Evolutionary conservation across 2,797 vertebrate genomes (phyloP).

Genomic region (Oophaga sylvatica): DNA sequence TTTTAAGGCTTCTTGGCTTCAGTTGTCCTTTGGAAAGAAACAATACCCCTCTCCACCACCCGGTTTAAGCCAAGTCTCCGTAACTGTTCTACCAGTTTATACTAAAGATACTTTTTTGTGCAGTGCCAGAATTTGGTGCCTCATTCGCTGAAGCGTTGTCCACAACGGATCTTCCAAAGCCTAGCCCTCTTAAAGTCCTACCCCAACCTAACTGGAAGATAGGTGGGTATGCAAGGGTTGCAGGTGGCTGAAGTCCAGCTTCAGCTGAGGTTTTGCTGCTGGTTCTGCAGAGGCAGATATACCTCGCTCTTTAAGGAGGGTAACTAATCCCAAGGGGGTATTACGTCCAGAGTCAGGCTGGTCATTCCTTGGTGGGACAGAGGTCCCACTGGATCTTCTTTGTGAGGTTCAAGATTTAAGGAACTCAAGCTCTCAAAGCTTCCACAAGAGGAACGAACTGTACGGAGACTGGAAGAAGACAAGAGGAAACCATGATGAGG

Average conservation of each 20-base stretch:
- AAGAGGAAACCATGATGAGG: not conserved
- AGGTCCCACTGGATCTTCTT: not conserved
- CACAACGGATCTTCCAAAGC: conserved; percentile 35
- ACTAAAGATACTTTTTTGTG: conserved; percentile 76
- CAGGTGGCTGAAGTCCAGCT: not conserved
- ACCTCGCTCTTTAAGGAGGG: conserved; percentile 76
- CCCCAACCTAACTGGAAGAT: conserved; percentile 38
- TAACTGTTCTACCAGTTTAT: conserved; percentile 84
- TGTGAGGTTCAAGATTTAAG: conserved; percentile 24
- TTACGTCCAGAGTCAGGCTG: conserved; percentile 42
- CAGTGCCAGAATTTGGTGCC: not conserved
- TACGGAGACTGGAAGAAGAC: conserved; percentile 73
- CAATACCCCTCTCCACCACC: conserved; percentile 76
- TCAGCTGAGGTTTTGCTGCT: not conserved
- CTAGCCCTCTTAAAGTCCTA: conserved; percentile 31
- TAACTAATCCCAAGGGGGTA: conserved; percentile 74
- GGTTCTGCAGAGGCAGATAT: conserved; percentile 72
- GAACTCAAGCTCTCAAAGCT: conserved; percentile 78
- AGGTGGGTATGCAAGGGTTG: not conserved
- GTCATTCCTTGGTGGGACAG: not conserved
- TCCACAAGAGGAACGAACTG: conserved; percentile 80
- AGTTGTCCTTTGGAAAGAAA: conserved; percentile 29
- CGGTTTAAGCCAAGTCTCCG: conserved; percentile 78
- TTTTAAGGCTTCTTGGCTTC: not conserved
- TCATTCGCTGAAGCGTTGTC: conserved; percentile 17